Percentiles rank a stretch among this genome's conserved stretches.
Conservation (phyloP, 1,140 invertebrate genomes). For the Planococcus citri region DNA sequence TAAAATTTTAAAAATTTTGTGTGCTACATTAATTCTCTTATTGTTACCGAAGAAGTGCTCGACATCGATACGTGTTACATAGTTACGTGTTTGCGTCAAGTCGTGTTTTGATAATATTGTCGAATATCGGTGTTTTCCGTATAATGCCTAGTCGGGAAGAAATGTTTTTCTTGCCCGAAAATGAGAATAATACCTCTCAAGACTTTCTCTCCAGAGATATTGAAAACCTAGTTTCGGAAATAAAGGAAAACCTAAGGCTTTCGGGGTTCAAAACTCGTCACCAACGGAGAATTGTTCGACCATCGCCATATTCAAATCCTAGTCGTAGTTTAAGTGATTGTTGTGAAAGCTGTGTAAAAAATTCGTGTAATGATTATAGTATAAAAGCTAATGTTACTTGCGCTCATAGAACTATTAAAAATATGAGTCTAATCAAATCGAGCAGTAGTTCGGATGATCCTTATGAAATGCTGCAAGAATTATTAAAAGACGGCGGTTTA, state of each 20-base stretch:
- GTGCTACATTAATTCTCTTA: neutral
- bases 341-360: neutral
- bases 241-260: conserved; percentile 53
- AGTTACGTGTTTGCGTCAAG: too few relatives aligned
- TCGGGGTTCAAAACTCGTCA: conserved; percentile 35
- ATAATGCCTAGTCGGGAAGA: conserved; percentile 12
- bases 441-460: conserved; percentile 40
- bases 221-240: conserved; percentile 52
- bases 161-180: conserved; percentile 11
- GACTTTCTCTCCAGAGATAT: conserved; percentile 42
- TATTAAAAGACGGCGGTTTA: conserved; percentile 49
- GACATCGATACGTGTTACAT: too few relatives aligned
- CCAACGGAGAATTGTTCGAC: conserved; percentile 35
- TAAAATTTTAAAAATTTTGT: neutral
- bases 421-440: conserved; percentile 25
- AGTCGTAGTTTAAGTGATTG: conserved; percentile 36
- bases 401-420: neutral
- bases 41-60: too few relatives aligned
- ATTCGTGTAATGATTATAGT: conserved; percentile 6
- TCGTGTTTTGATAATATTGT: too few relatives aligned
- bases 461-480: conserved; percentile 49
- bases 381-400: neutral
- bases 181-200: neutral
- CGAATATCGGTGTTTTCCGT: too few relatives aligned
- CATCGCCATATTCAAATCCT: conserved; percentile 48